Evolutionary conservation across 2,888 invertebrate species (phyloP).

Genomic region (Parnassius apollo): DNA sequence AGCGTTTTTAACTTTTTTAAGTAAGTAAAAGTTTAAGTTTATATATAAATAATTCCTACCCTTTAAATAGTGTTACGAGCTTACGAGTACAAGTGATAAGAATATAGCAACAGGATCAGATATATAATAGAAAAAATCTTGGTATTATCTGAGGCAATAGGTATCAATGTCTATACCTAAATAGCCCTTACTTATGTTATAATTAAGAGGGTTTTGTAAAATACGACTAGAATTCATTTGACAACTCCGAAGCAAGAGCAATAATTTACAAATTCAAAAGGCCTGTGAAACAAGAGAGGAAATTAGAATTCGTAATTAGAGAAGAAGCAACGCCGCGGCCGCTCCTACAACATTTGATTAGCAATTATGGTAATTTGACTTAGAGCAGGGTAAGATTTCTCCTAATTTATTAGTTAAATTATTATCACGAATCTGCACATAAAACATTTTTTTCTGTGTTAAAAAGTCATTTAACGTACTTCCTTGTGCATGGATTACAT

Average conservation of each 20-base stretch:
- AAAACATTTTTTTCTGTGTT: constrained; percentile 37
- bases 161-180: constrained; percentile 4
- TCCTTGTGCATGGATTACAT: constrained; percentile 1
- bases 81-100: too few relatives aligned
- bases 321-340: constrained; percentile 61
- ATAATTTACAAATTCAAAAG: constrained; percentile 79
- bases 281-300: constrained; percentile 76
- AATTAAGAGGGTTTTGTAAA: constrained; percentile 30
- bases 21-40: too few relatives aligned
- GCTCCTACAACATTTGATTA: constrained; percentile 79
- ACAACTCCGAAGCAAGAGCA: constrained; percentile 60
- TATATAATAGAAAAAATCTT: too few relatives aligned
- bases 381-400: constrained; percentile 78
- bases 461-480: constrained; percentile 32
- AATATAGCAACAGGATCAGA: too few relatives aligned
- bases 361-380: constrained; percentile 80
- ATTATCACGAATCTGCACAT: constrained; percentile 58
- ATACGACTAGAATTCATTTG: constrained; percentile 52
- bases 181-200: constrained; percentile 17
- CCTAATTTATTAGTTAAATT: constrained; percentile 79
- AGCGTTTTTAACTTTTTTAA: not conserved
- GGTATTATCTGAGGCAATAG: too few relatives aligned
- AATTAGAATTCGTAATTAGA: constrained; percentile 81
- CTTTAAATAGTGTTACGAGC: too few relatives aligned
- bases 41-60: too few relatives aligned